Evolutionary conservation across 1,140 invertebrate species (phyloP), one percentile per base, ranked within the genome.

Genomic region (Maconellicoccus hirsutus): DNA sequence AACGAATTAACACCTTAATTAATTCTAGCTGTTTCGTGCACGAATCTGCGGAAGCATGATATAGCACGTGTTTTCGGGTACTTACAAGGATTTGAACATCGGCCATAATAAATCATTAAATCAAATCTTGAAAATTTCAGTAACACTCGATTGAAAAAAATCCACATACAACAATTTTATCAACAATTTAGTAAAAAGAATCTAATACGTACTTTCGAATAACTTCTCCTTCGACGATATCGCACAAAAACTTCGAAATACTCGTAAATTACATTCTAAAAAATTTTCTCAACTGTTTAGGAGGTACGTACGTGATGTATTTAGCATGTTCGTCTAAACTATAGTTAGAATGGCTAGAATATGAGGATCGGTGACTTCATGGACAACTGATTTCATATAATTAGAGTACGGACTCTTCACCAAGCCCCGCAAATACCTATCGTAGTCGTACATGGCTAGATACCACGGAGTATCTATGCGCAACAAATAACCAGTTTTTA

Each of bases 311-410:
- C 42, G 42, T 52, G 29, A 33, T 33, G 12, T 33, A 33, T 33
- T n/a, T 33, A 33, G 29, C 29, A 33, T 33, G 42, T 16, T 52
- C n/a, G 42, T 4, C 42, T 52, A 52, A 19, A 52, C 42, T 52
- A 52, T 6, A 6, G 29, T 33, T 33, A 52, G 42, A 52, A 52
- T 52, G 42, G 16, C 42, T 52, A 52, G 42, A 16, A 52, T 12
- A 33, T 16, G 42, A 52, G 42, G 42, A 52, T 52, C 42, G 16
- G 42, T 52, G 42, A 52, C 42, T 52, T 19, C 42, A 52, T 52
- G 42, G 42, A 52, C 42, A 52, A 52, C 42, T 52, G 42, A 52
- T 52, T 52, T 52, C n/a, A 52, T 52, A 16, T 52, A 52, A 52
- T 52, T 52, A 52, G 42, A 52, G 42, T 52, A 52, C n/a, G n/a